phyloP scores from a whole-genome alignment of 2,888 invertebrate genomes.

The Drosophila seclusa region DNA sequence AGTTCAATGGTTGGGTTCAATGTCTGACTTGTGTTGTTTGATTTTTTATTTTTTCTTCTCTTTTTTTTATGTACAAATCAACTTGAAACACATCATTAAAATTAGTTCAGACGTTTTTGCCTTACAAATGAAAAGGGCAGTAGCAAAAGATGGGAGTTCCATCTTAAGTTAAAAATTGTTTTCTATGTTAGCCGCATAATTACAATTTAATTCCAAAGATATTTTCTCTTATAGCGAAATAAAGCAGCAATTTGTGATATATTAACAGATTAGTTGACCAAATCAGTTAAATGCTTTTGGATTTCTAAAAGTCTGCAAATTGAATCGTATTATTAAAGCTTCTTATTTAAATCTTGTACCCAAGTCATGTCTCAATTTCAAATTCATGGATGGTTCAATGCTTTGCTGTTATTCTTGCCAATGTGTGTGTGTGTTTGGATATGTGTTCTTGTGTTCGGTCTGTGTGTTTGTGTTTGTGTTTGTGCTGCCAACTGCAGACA shows the following conservation, averaged over 20 bases:
- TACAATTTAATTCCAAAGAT: background rate
- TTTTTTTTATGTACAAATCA: conserved; percentile 15
- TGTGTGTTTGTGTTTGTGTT: conserved; percentile 7
- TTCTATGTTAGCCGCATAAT: background rate
- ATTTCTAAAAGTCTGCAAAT: background rate
- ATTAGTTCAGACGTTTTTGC: conserved; percentile 37
- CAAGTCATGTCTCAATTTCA: conserved; percentile 48
- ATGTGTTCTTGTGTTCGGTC: background rate
- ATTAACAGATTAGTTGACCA: background rate
- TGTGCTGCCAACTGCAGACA: conserved; percentile 36
- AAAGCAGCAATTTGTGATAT: background rate
- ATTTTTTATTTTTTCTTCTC: conserved; percentile 3
- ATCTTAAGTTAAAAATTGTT: too few species aligned
- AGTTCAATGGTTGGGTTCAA: conserved; percentile 71
- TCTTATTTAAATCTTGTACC: conserved; percentile 25
- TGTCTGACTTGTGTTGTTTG: conserved; percentile 39
- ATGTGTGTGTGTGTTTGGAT: conserved; percentile 3
- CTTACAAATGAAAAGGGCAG: conserved; percentile 20
- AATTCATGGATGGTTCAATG: conserved; percentile 29
- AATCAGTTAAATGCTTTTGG: background rate
- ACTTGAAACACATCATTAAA: conserved; percentile 34
- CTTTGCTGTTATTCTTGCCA: conserved; percentile 25
- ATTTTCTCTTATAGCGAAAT: background rate
- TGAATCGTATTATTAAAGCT: background rate
- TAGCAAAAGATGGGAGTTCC: conserved; percentile 3